Base-by-base conservation (phyloP, 2,888 invertebrate genomes). In the Drosophila atripex region DNA sequence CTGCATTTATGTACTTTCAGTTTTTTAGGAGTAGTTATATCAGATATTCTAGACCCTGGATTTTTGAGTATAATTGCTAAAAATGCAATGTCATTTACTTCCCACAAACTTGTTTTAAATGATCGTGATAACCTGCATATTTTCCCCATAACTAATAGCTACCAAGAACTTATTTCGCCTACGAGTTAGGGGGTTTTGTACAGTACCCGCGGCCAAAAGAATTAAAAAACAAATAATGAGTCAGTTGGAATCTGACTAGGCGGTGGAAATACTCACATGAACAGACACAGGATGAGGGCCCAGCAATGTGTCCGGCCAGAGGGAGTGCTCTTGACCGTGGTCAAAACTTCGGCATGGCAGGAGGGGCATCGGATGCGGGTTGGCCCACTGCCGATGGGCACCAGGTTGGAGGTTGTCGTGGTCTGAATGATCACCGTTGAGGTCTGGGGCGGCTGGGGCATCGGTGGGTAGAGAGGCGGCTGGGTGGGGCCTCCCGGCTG, bases 271-370 rank as follows among this genome's bases (percentile, higher is more conserved):
- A 79, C 91, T 85, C 73, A 91, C 91, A 89, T 60, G 49, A 90
- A 84, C 0, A 89, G 75, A 52, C 89, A 91, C 3, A 91, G 59
- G 5, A 89, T 47, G 23, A 90, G 61, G 3, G 91, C 91, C 88
- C 89, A 90, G 65, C 89, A 80, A 60, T 91, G 91, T 0, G 91
- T 91, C 18, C 88, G 88, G 5, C 88, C 73, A 4, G 83, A 90
- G 12, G 91, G 80, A 4, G 88, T 80, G 63, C 88, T 89, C 70
- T 79, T 87, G 0, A 93, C 90, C 39, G 90, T 91, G 16, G 93
- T 93, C 50, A 92, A 75, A 11, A 93, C 90, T 16, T 90, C 91
- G 0, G 92, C 91, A 3, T 88, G 89, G 71, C 93, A 93, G 1
- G 93, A 92, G 0, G 92, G 93, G 63, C 93, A 93, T 2, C 87